These are phyloP conservation scores for Melangyna quadrimaculata DNA, from an alignment of 2,888 invertebrate genomes.

Conservation along the genomic window DNA sequence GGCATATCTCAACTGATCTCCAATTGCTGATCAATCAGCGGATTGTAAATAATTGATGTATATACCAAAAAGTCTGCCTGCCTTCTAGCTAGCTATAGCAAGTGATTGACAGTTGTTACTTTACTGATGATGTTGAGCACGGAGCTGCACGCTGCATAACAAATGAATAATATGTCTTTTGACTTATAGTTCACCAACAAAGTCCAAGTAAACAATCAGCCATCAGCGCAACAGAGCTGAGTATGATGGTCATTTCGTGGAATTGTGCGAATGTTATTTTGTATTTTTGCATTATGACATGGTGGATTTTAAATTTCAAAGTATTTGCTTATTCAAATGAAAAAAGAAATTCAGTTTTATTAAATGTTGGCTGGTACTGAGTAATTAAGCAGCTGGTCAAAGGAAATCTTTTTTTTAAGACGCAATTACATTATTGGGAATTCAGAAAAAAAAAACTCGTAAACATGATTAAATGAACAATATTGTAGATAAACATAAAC, in stretches of 20 bases:
- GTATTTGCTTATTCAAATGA: background rate
- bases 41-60: conserved; percentile 58
- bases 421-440: background rate
- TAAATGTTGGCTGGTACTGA: background rate
- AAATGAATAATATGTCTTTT: conserved; percentile 36
- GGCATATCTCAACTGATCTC: conserved; percentile 57
- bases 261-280: conserved; percentile 28
- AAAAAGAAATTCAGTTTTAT: background rate
- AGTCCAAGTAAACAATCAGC: conserved; percentile 12
- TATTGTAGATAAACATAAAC: too few species aligned
- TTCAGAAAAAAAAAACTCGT: background rate
- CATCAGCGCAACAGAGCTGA: too few species aligned
- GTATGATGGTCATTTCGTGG: conserved; percentile 32
- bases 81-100: too few species aligned
- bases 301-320: background rate
- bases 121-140: background rate
- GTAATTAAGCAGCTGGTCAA: background rate
- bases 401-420: background rate
- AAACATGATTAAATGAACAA: background rate
- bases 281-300: background rate
- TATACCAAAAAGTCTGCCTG: conserved; percentile 41
- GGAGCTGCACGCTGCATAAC: conserved; percentile 23
- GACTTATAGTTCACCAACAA: conserved; percentile 18
- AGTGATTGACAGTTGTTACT: conserved; percentile 43
- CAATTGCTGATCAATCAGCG: conserved; percentile 64